A percentile compares a stretch with the other conserved stretches of the same genome.
Conservation (phyloP, 2,888 invertebrate species). For the Coenonympha glycerion region DNA sequence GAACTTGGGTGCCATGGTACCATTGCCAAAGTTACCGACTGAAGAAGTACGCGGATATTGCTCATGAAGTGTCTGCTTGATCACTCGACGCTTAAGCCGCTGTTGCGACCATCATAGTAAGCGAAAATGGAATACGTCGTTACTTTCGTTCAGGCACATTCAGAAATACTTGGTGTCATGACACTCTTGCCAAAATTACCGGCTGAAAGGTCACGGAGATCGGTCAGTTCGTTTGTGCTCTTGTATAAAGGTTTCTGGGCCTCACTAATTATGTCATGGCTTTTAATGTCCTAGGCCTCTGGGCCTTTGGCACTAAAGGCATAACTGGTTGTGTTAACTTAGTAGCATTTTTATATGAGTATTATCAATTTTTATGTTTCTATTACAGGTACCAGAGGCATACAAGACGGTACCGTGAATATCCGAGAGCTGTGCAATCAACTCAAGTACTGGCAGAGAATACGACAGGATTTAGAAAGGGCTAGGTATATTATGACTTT, state of each 20-base stretch:
- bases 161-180: too few relatives aligned
- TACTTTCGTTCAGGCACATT: too few relatives aligned
- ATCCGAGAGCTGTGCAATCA: conserved; percentile 87
- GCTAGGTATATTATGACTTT: conserved; percentile 83
- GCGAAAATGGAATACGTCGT: too few relatives aligned
- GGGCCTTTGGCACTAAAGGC: conserved; percentile 50
- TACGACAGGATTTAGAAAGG: conserved; percentile 95
- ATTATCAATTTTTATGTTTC: not conserved
- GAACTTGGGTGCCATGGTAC: conserved; percentile 92
- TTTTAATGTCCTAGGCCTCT: too few relatives aligned
- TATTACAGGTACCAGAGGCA: conserved; percentile 64
- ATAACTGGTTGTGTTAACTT: too few relatives aligned
- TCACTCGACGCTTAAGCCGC: conserved; percentile 98
- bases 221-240: conserved; percentile 86
- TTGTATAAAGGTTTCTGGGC: conserved; percentile 78
- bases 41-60: too few relatives aligned
- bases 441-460: conserved; percentile 93
- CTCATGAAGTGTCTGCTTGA: conserved; percentile 93
- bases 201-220: too few relatives aligned
- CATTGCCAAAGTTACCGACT: conserved; percentile 95
- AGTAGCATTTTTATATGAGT: not conserved
- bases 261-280: conserved; percentile 50
- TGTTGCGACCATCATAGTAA: conserved; percentile 78
- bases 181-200: too few relatives aligned
- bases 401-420: conserved; percentile 79